phyloP scores from a whole-genome alignment of 2,888 invertebrate species.

The Tenthredo mesomela region DNA sequence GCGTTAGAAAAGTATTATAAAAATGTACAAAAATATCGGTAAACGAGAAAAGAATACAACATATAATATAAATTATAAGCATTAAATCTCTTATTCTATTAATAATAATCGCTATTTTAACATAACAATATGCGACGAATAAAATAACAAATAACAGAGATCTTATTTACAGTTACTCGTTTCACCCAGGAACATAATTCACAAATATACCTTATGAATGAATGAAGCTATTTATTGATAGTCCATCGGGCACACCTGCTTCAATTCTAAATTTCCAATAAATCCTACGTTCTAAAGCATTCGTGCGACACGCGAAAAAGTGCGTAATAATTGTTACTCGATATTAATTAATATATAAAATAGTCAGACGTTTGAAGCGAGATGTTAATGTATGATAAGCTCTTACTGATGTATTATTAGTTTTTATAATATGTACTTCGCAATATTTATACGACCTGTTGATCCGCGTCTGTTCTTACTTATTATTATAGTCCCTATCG shows the following conservation, averaged over 20 bases:
- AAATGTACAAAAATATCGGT: background rate
- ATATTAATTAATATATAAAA: background rate
- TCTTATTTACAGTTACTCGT: background rate
- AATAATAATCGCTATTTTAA: background rate
- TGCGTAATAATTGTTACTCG: background rate
- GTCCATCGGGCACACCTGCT: background rate
- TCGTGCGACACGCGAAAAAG: background rate
- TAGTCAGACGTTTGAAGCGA: background rate
- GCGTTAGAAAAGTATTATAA: background rate
- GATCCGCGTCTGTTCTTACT: background rate
- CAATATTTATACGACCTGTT: background rate
- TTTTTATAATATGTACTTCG: background rate
- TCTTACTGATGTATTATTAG: background rate
- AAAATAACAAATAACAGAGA: background rate
- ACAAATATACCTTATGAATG: background rate
- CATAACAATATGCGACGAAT: background rate
- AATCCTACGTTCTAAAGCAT: background rate
- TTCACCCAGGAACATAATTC: background rate
- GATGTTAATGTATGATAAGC: background rate
- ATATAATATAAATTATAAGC: background rate
- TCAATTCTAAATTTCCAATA: background rate
- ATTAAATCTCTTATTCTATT: background rate
- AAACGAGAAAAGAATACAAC: background rate
- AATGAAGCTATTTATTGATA: background rate
- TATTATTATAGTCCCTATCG: background rate